Evolutionary conservation across 2,888 invertebrate genomes (phyloP).

Genomic region (Carcina quercana): DNA sequence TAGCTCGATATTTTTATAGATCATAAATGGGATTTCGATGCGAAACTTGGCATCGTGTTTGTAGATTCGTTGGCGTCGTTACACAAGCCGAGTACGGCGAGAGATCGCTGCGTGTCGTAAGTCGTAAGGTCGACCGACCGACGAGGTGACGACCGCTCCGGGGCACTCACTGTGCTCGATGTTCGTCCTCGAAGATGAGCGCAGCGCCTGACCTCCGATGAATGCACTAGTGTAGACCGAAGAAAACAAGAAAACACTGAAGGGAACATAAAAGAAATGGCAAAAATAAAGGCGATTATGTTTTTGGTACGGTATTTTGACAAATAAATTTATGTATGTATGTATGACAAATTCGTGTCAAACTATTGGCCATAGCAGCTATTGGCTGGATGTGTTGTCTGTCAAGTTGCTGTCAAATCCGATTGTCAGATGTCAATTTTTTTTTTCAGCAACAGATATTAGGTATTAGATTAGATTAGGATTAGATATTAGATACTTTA

Average conservation of each 20-base stretch:
- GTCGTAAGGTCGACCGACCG: constrained; percentile 68
- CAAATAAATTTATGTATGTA: constrained; percentile 60
- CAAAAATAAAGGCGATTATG: constrained; percentile 45
- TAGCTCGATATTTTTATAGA: constrained; percentile 23
- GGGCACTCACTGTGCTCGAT: constrained; percentile 29
- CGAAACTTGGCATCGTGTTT: constrained; percentile 55
- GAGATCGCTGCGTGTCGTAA: constrained; percentile 44
- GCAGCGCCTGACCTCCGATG: constrained; percentile 17
- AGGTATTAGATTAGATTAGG: background rate
- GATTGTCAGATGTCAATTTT: too few species aligned
- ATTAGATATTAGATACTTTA: too few species aligned
- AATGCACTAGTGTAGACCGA: constrained; percentile 31
- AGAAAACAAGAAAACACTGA: constrained; percentile 39
- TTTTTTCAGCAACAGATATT: background rate
- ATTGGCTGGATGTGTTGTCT: too few species aligned
- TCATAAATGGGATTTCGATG: constrained; percentile 28
- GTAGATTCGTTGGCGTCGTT: constrained; percentile 59
- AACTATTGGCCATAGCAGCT: too few species aligned
- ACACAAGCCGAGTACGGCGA: constrained; percentile 59
- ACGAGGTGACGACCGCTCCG: constrained; percentile 41
- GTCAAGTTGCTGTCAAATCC: too few species aligned
- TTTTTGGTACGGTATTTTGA: constrained; percentile 66
- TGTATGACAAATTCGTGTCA: constrained; percentile 30
- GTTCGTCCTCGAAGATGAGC: constrained; percentile 6
- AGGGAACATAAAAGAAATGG: constrained; percentile 58